Evolutionary conservation across 2,113 vertebrate genomes (phyloP), one percentile per base, ranked within the genome.

Genomic region (Pygoscelis antarcticus): DNA sequence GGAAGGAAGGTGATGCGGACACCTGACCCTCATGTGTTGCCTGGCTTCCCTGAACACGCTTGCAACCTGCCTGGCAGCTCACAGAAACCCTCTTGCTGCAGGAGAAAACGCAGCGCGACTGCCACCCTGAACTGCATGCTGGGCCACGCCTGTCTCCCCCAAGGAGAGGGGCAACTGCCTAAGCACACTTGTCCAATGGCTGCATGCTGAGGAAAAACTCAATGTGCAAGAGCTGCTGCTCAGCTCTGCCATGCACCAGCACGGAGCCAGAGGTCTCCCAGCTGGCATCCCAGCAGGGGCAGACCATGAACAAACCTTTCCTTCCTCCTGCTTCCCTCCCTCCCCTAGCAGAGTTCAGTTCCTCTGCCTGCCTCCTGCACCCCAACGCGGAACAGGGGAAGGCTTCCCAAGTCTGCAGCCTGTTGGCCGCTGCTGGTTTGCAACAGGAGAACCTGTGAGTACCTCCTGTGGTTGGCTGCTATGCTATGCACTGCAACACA

Each of bases 331-430:
- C 76, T 77, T 60, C 21, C 58, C 27, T 40, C 22, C 52, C 16
- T 22, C 0, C 64, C 34, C 62, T 13, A 19, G 71, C 66, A 42
- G 25, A 69, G n/a, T 34, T 36, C 46, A 20, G 77, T 22, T 92
- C 72, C n/a, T 46, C 72, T 54, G 52, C 58, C 30, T 46, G 47
- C 65, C n/a, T 65, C 36, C 38, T 14, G 38, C 44, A 26, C 58
- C n/a, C 32, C 42, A 54, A 1, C n/a, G 30, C 1, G 3, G 27
- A 6, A 18, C 1, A 54, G 18, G 10, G 21, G 32, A 58, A 55
- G 42, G 47, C 51, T 71, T 87, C 57, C 27, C 0, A 2, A 26
- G 16, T 26, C 47, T 81, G 42, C 69, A 86, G 70, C 20, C 55
- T 57, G 40, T 22, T 38, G 66, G 52, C 46, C 3, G 2, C 26